Evolutionary conservation across 1,140 invertebrate genomes (phyloP).

Genomic region (Oscheius sp.): DNA sequence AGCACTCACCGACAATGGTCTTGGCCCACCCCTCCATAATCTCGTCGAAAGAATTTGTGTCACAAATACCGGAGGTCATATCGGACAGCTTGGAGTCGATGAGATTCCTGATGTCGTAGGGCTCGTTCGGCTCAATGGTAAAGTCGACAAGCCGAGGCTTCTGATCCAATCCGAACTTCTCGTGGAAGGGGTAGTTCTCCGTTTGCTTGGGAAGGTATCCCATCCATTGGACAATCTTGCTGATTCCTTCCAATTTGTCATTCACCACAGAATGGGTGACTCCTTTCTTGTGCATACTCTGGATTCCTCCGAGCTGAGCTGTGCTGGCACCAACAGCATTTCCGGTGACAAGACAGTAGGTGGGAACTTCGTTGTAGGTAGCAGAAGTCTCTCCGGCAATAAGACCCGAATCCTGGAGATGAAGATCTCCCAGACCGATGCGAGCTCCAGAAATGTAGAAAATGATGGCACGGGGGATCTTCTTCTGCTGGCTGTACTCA

Average conservation of each 20-base stretch:
- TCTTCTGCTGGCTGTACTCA: slow-evolving; percentile 76
- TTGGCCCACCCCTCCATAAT: slow-evolving; percentile 95
- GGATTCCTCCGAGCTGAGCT: slow-evolving; percentile 88
- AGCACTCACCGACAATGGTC: slow-evolving; percentile 79
- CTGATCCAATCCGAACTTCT: slow-evolving; percentile 29
- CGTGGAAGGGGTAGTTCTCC: slow-evolving; percentile 8
- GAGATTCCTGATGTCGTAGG: slow-evolving; percentile 87
- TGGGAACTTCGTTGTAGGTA: slow-evolving; percentile 88
- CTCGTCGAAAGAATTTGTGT: slow-evolving; percentile 83
- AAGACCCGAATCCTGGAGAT: slow-evolving; percentile 88
- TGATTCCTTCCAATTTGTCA: slow-evolving; percentile 88
- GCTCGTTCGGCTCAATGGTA: slow-evolving; percentile 64
- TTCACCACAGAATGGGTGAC: slow-evolving; percentile 84
- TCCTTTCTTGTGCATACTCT: slow-evolving; percentile 97
- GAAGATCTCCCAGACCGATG: slow-evolving; percentile 88
- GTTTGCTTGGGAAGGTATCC: slow-evolving; percentile 68
- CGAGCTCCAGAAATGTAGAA: slow-evolving; percentile 93
- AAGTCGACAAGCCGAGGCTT: slow-evolving; percentile 6
- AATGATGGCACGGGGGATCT: slow-evolving; percentile 89
- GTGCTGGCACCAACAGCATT: slow-evolving; percentile 94
- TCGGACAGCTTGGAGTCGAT: slow-evolving; percentile 75
- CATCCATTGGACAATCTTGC: slow-evolving; percentile 75
- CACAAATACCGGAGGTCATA: slow-evolving; percentile 83
- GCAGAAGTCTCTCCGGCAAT: slow-evolving; percentile 95
- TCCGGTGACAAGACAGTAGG: slow-evolving; percentile 94